Percentiles rank a stretch among this genome's conserved stretches.
These are phyloP conservation scores for Rhagologus leucostigma DNA, from an alignment of 2,113 vertebrate species.

Conservation along the genomic window DNA sequence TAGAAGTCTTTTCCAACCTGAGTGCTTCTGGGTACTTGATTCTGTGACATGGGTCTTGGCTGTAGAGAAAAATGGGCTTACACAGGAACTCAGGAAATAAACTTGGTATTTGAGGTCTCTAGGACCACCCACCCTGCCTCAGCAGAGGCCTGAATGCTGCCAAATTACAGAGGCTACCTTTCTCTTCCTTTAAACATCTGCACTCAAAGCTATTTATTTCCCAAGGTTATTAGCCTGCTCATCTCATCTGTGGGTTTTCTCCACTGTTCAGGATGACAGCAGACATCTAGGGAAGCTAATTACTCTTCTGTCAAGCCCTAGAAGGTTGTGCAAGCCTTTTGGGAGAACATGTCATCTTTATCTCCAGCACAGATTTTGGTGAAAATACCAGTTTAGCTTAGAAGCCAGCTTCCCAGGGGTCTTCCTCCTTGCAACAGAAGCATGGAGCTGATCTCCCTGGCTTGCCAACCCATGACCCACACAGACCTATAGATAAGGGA, in stretches of 20 bases:
- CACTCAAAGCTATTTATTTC: neutral
- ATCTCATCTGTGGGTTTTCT: neutral
- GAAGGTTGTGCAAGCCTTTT: neutral
- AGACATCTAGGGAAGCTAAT: neutral
- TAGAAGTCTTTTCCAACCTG: neutral
- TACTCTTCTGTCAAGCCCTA: neutral
- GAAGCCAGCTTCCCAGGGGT: neutral
- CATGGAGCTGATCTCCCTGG: neutral
- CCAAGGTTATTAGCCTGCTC: neutral
- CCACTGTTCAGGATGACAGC: neutral
- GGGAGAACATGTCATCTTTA: neutral
- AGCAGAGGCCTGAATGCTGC: neutral
- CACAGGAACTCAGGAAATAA: accelerated
- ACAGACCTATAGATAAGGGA: neutral
- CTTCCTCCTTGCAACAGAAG: neutral
- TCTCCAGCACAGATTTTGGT: neutral
- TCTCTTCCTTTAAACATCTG: neutral
- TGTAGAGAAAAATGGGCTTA: neutral
- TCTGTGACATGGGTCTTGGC: neutral
- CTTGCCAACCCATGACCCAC: neutral
- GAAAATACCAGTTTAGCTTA: neutral
- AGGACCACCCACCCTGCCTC: neutral
- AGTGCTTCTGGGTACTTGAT: neutral
- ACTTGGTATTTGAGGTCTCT: neutral
- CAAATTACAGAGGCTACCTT: neutral